Conservation (phyloP, 1,140 invertebrate genomes). For the Zaprionus lachaisei region DNA sequence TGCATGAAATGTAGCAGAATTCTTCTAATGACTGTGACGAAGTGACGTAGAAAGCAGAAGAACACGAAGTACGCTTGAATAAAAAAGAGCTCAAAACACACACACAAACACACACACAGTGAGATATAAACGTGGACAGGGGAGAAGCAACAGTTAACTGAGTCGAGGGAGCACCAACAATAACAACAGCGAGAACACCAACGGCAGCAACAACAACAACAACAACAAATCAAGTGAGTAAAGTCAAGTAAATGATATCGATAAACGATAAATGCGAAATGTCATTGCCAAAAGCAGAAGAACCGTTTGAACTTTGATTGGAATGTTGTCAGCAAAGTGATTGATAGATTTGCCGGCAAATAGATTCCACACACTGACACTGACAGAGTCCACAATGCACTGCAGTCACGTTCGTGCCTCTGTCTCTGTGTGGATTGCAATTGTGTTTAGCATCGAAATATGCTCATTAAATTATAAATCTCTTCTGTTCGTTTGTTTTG, state of each 20-base stretch:
- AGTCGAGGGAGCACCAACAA: constrained; percentile 36
- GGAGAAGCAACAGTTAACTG: constrained; percentile 42
- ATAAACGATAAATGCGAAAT: constrained; percentile 34
- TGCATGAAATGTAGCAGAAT: constrained; percentile 46
- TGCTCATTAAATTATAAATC: constrained; percentile 15
- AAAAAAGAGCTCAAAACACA: constrained; percentile 40
- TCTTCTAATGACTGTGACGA: constrained; percentile 51
- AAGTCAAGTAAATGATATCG: constrained; percentile 38
- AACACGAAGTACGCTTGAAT: constrained; percentile 25
- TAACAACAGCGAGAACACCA: constrained; percentile 26
- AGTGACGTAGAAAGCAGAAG: constrained; percentile 43
- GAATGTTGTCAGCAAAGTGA: constrained; percentile 7
- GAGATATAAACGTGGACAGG: constrained; percentile 39
- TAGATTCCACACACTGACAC: constrained; percentile 5
- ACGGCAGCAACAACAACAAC: constrained; percentile 24
- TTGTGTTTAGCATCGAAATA: constrained; percentile 13
- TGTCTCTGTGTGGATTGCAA: not conserved
- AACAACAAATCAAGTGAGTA: constrained; percentile 42
- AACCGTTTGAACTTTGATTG: not conserved
- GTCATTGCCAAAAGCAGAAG: constrained; percentile 34
- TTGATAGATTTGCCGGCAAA: constrained; percentile 23
- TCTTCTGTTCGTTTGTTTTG: not conserved
- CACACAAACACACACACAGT: constrained; percentile 21
- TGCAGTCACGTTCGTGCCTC: not conserved
- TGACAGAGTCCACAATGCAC: not conserved